Evolutionary conservation across 2,888 invertebrate genomes (phyloP).

Genomic region (Petrophora chlorosata): DNA sequence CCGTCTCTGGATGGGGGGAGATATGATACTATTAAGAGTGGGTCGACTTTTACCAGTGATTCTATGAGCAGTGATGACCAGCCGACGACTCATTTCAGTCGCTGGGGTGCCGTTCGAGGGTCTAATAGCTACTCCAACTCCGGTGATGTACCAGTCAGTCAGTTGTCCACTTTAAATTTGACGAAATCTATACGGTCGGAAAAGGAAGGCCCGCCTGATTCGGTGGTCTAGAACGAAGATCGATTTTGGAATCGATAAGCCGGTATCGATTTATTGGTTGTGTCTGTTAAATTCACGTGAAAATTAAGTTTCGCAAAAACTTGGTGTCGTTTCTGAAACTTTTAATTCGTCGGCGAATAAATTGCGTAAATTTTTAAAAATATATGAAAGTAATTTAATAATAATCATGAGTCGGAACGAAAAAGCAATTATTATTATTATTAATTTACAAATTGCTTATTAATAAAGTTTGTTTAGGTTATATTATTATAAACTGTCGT

Average conservation of each 20-base stretch:
- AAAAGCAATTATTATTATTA: too few relatives aligned
- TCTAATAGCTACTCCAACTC: constrained; percentile 76
- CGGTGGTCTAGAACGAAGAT: constrained; percentile 46
- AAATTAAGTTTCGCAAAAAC: too few relatives aligned
- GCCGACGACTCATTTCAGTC: constrained; percentile 55
- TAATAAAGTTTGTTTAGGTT: too few relatives aligned
- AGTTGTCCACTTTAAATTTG: constrained; percentile 69
- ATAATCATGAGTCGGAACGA: too few relatives aligned
- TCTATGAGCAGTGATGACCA: constrained; percentile 43
- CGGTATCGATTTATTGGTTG: too few relatives aligned
- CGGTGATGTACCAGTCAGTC: constrained; percentile 62
- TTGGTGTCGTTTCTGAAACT: too few relatives aligned
- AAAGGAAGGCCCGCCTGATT: constrained; percentile 54
- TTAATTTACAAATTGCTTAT: too few relatives aligned
- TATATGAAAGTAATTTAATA: too few relatives aligned
- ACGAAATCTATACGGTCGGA: constrained; percentile 50
- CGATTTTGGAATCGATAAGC: not conserved
- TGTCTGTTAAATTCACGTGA: too few relatives aligned
- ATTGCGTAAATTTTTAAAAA: too few relatives aligned
- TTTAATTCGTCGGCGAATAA: too few relatives aligned
- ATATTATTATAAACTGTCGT: not conserved
- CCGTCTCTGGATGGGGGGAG: constrained; percentile 55
- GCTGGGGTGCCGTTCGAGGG: constrained; percentile 79
- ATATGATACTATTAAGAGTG: constrained; percentile 58
- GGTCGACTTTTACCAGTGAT: constrained; percentile 48